Evolutionary conservation across 2,113 vertebrate species (phyloP), one percentile per base, ranked within the genome.

Genomic region (Felis chaus): DNA sequence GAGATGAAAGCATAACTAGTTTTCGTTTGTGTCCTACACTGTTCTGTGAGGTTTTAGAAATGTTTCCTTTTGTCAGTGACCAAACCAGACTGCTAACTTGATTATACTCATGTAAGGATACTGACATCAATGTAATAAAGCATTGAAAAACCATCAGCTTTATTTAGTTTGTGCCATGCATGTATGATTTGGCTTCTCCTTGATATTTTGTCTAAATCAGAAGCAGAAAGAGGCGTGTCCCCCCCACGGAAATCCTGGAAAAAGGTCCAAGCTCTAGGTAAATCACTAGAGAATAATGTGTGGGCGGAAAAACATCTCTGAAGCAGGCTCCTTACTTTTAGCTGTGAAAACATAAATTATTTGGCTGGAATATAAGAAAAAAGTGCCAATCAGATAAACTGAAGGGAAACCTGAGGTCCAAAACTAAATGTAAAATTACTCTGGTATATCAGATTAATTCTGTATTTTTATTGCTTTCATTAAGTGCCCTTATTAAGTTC

Each of bases 31-130:
- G n/a, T 8, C 25, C 12, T 84, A 16, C 3, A 48, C 18, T 78
- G n/a, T 63, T 86, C 39, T 93, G 68, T 80, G 45, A 96, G 36
- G 33, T 80, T 91, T 96, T 7, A 76, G 18, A 92, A 91, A 21
- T 11, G 16, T 83, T 94, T 96, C 2, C 15, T 27, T 61, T 91
- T 96, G 10, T 63, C 5, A 9, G 21, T 86, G 68, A 80, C 13
- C 15, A 84, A 76, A 84, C 1, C 61, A 94, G 11, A 33, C 69
- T 79, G n/a, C 23, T 93, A 86, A 92, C 12, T 74, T 91, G 29
- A 48, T 63, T 94, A 2, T 79, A 65, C 96, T 96, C 1, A 39
- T 66, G 45, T 73, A 16, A 86, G 14, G 33, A 85, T 80, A 68
- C 27, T 73, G 71, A 53, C 94, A 5, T 69, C 31, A 36, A 4